Evolutionary conservation across 2,797 vertebrate genomes (phyloP), one percentile per base, ranked within the genome.

Genomic region (Pyrrhura leucotis): DNA sequence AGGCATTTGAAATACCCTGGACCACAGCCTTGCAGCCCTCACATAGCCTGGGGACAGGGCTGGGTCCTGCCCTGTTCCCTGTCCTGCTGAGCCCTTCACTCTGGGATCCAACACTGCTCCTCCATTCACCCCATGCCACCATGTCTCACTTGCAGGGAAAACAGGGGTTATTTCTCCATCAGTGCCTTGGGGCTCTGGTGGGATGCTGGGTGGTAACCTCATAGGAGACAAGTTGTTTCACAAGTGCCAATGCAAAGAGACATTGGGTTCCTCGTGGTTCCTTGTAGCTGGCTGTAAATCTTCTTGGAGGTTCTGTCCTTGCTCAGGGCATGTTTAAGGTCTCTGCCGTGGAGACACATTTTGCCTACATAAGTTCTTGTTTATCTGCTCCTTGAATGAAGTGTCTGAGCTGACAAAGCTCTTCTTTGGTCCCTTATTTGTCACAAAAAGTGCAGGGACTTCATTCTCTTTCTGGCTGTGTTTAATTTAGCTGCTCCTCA

Each of bases 141-240:
- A 0, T 1, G 0, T 11, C 54, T 33, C 1, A 0, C 66, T 37
- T 12, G 1, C 28, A 10, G 78, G 50, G n/a, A 42, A 17, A 31
- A 0, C 1, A 0, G 12, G 44, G 56, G 4, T 90, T 1, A 3
- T 71, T 71, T 35, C 25, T 54, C 13, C 8, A 7, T 22, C 51
- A 39, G 71, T 0, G 3, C 6, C 39, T 0, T 15, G 71, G 61
- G 3, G 15, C 74, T 33, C 9, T 2, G 16, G 8, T 22, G 67
- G 59, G 77, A 39, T 48, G 67, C 23, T 58, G 77, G 33, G 1
- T 1, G 2, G 35, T 6, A 26, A 26, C 35, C 33, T n/a, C 5
- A 0, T 0, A 29, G 48, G 63, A 40, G n/a, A 31, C 18, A 23
- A 35, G 14, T 12, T 4, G 2, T 9, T 47, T 33, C 48, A 39